These are phyloP conservation scores for Girardia tigrina DNA, from an alignment of 2,888 invertebrate genomes.

Conservation along the genomic window DNA sequence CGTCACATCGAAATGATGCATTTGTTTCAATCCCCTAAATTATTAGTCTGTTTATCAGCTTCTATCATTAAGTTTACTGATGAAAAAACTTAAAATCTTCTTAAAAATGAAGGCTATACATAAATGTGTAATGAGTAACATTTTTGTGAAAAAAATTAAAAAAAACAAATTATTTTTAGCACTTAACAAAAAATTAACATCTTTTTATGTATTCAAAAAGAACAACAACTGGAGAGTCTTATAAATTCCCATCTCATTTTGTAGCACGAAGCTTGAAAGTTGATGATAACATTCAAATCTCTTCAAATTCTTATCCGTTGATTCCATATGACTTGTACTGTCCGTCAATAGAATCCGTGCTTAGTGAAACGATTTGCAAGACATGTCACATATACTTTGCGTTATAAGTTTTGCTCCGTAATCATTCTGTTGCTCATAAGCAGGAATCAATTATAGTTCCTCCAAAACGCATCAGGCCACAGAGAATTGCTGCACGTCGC, in stretches of 20 bases:
- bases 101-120: too few species aligned
- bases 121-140: too few species aligned
- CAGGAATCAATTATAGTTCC: not conserved
- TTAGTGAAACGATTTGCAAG: not conserved
- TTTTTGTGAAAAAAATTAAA: too few species aligned
- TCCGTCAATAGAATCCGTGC: too few species aligned
- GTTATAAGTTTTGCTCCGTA: not conserved
- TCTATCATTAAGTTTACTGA: too few species aligned
- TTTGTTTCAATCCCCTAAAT: too few species aligned
- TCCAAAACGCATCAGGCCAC: not conserved
- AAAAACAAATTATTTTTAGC: too few species aligned
- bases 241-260: conserved; percentile 1
- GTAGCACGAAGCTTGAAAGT: conserved; percentile 8
- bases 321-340: conserved; percentile 11
- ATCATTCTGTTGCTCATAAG: not conserved
- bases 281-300: not conserved
- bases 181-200: too few species aligned
- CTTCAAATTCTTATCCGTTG: not conserved
- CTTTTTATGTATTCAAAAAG: too few species aligned
- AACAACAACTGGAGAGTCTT: not conserved
- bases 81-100: too few species aligned
- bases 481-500: not conserved
- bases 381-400: not conserved
- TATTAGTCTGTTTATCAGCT: too few species aligned
- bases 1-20: too few species aligned